Base-by-base conservation (phyloP, 2,797 vertebrate genomes). In the Harpagifer antarcticus region DNA sequence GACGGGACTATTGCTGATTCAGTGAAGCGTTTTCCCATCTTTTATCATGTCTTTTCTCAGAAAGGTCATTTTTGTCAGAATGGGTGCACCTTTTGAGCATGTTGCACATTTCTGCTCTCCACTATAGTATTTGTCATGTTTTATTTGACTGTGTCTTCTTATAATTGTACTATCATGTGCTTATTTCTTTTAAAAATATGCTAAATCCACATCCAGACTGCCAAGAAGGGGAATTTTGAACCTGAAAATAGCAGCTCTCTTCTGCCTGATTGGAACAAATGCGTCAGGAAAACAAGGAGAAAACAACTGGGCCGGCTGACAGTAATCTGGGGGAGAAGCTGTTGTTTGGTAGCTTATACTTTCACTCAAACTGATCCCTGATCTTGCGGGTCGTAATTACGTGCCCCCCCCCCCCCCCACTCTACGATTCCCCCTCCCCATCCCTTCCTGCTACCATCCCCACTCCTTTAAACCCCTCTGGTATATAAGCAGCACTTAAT, bases 401-500 rank as follows among this genome's bases (percentile, higher is more conserved):
- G 72, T 85, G 74, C 75, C 76, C 81, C 77, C 62, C 69, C 33
- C 33, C 33, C 3, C 33, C 33, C n/a, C n/a, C n/a, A n/a, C n/a
- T 37, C 33, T 72, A 69, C 67, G 61, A 61, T 78, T 85, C 76
- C 68, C 73, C 71, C 79, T 4, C 27, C 27, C 78, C 77, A 70
- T 75, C 87, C 77, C 68, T 68, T 69, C 80, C 79, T 77, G 78
- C 83, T 82, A 79, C 73, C 76, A 72, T 57, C 88, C 88, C 73
- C 74, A 70, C 81, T 78, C 73, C 68, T 83, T 77, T 81, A 87
- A 88, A 81, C 82, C 83, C 81, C 86, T 86, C 88, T 86, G 86
- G 88, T 91, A 89, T 89, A 85, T 86, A 83, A 89, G 93, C 93
- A 91, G 83, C 81, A 88, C 93, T 94, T 95, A 94, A 95, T 95